Conservation (phyloP, 2,888 invertebrate species). For the Temnothorax unifasciatus region DNA sequence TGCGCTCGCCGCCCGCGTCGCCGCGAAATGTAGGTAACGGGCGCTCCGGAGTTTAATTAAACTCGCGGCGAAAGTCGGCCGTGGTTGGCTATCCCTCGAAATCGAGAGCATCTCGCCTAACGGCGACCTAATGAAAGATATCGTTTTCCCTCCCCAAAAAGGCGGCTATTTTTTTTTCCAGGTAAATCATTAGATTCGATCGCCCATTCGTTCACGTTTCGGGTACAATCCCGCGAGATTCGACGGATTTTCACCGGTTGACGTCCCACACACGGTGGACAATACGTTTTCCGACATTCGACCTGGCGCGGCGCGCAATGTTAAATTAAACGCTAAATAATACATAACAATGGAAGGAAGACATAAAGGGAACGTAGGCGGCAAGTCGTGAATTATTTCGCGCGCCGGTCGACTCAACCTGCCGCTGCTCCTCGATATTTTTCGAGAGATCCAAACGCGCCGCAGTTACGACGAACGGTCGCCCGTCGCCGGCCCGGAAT, state of each 20-base stretch:
- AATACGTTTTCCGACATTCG: constrained; percentile 17
- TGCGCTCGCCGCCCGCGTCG: constrained; percentile 42
- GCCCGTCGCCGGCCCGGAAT: constrained; percentile 15
- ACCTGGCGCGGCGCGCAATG: not conserved
- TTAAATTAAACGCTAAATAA: constrained; percentile 54
- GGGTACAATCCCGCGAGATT: not conserved
- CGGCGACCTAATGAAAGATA: constrained; percentile 8
- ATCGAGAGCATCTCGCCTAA: constrained; percentile 31
- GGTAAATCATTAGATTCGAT: not conserved
- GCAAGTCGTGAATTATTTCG: constrained; percentile 44
- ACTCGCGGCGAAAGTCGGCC: constrained; percentile 65
- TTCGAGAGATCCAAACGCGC: constrained; percentile 34
- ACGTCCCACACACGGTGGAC: not conserved
- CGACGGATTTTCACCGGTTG: not conserved
- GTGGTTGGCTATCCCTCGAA: constrained; percentile 33
- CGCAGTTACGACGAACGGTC: constrained; percentile 15
- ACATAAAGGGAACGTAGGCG: constrained; percentile 24
- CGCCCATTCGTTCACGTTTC: not conserved
- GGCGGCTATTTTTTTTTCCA: not conserved
- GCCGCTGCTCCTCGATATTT: constrained; percentile 19
- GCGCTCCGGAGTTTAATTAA: constrained; percentile 79
- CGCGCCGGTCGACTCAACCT: constrained; percentile 11
- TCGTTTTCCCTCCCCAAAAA: not conserved
- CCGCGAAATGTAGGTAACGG: constrained; percentile 63
- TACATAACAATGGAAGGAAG: constrained; percentile 32